Conservation (phyloP, 2,888 invertebrate genomes). For the Leucania comma region DNA sequence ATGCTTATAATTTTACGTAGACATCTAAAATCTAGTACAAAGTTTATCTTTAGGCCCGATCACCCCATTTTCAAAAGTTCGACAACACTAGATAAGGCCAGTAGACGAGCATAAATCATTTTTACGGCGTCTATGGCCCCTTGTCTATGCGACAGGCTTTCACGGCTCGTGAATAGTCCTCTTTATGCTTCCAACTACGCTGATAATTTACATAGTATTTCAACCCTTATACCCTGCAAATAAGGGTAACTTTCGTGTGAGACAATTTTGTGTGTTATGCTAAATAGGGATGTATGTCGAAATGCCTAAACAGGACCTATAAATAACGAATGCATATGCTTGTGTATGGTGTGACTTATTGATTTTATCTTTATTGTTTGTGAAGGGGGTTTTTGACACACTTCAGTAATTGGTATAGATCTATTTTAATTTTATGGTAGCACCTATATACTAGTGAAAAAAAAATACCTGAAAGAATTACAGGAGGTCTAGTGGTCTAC, state of each 20-base stretch:
- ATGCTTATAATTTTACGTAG: constrained; percentile 10
- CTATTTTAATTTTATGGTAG: too few relatives aligned
- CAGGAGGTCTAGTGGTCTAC: too few relatives aligned
- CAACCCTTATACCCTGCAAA: constrained; percentile 45
- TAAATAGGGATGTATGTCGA: constrained; percentile 71
- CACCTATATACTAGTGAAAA: too few relatives aligned
- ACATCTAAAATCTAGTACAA: constrained; percentile 27
- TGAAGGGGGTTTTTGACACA: constrained; percentile 21
- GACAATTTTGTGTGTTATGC: constrained; percentile 47
- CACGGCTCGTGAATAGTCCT: constrained; percentile 83
- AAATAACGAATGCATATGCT: constrained; percentile 81
- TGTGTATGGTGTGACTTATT: constrained; percentile 68
- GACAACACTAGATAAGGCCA: constrained; percentile 84
- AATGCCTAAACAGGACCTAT: constrained; percentile 85
- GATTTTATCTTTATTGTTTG: constrained; percentile 61
- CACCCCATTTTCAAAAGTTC: constrained; percentile 79
- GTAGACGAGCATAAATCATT: constrained; percentile 86
- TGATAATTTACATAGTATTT: constrained; percentile 42
- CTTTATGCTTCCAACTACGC: constrained; percentile 80
- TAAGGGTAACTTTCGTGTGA: constrained; percentile 66
- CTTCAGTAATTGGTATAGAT: not conserved
- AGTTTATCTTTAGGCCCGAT: constrained; percentile 71
- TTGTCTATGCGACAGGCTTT: constrained; percentile 87
- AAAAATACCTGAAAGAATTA: too few relatives aligned
- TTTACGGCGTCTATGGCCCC: constrained; percentile 82